phyloP scores from a whole-genome alignment of 2,888 invertebrate species.

The Tuta absoluta region DNA sequence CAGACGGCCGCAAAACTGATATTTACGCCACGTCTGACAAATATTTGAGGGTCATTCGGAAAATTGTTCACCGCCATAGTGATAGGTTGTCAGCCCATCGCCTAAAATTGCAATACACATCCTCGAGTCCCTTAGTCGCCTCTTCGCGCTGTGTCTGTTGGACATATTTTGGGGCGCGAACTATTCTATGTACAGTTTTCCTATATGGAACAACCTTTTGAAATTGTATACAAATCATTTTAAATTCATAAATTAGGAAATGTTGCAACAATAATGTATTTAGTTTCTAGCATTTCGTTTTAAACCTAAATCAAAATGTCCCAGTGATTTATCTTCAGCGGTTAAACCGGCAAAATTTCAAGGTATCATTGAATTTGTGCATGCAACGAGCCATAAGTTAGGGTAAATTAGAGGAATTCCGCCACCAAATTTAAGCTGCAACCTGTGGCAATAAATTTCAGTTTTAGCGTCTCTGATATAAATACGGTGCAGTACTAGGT shows the following conservation, averaged over 20 bases:
- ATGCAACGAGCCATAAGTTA: constrained; percentile 39
- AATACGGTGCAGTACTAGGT: constrained; percentile 20
- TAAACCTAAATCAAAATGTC: constrained; percentile 23
- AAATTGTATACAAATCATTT: background rate
- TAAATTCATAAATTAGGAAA: background rate
- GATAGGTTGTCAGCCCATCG: no score
- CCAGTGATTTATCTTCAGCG: constrained; percentile 20
- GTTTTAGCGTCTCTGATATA: constrained; percentile 35
- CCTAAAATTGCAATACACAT: no score
- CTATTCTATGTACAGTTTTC: no score
- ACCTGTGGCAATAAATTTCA: constrained; percentile 39
- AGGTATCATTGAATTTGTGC: constrained; percentile 32
- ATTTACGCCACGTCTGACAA: no score
- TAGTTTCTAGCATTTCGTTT: constrained; percentile 1
- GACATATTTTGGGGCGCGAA: no score
- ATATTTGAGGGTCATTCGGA: no score
- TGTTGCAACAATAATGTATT: background rate
- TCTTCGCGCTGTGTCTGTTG: no score
- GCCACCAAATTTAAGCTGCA: constrained; percentile 38
- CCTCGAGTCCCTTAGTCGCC: no score
- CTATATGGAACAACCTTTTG: no score
- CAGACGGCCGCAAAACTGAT: no score
- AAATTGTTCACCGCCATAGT: no score
- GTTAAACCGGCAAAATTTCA: constrained; percentile 26
- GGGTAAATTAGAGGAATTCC: constrained; percentile 41